Conservation (phyloP, 2,797 vertebrate species). For the Cirrhinus molitorella region DNA sequence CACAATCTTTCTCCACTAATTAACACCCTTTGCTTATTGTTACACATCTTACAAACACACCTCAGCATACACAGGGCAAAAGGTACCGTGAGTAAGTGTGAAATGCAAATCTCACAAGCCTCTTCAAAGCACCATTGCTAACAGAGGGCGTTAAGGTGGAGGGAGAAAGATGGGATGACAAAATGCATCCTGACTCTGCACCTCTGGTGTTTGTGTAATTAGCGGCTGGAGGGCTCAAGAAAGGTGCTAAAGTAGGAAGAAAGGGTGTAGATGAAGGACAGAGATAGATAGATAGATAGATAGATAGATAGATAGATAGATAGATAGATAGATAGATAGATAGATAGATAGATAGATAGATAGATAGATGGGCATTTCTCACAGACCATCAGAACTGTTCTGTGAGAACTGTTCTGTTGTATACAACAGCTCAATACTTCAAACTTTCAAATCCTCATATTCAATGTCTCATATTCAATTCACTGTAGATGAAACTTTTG, state of each 20-base stretch:
- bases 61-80: slow-evolving; percentile 58
- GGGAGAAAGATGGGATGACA: slow-evolving; percentile 71
- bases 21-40: slow-evolving; percentile 63
- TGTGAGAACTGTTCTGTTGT: too few relatives aligned
- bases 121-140: slow-evolving; percentile 26
- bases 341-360: too few relatives aligned
- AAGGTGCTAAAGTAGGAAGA: slow-evolving; percentile 77
- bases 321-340: too few relatives aligned
- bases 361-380: too few relatives aligned
- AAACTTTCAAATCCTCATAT: neutral
- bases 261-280: slow-evolving; percentile 56
- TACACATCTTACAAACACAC: slow-evolving; percentile 62
- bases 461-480: neutral
- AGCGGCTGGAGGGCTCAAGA: slow-evolving; percentile 54
- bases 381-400: neutral
- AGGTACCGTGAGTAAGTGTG: slow-evolving; percentile 48
- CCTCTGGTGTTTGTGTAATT: slow-evolving; percentile 74
- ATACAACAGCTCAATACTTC: neutral
- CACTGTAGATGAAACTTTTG: neutral
- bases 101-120: slow-evolving; percentile 49
- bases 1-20: slow-evolving; percentile 35
- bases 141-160: slow-evolving; percentile 31
- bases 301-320: neutral
- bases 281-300: neutral
- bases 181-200: slow-evolving; percentile 78